phyloP scores from a whole-genome alignment of 2,888 invertebrate species.

The Acanthosepion lycidas region DNA sequence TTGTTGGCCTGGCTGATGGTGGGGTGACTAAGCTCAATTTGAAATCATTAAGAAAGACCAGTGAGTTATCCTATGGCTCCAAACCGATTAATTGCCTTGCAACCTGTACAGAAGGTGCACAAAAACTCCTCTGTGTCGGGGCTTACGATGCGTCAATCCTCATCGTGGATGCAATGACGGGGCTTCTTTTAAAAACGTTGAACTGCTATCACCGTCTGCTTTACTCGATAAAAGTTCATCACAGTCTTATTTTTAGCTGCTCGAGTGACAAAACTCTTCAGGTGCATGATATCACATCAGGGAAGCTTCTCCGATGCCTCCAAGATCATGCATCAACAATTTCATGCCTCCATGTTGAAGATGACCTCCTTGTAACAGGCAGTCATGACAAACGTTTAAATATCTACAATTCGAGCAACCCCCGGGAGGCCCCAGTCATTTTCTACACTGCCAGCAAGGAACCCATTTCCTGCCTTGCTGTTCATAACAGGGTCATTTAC shows the following conservation, averaged over 20 bases:
- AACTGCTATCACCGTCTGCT: not conserved
- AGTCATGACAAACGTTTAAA: conserved; percentile 38
- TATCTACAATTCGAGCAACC: not conserved
- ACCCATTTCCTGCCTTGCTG: not conserved
- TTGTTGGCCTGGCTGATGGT: conserved; percentile 15
- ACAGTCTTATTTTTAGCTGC: conserved; percentile 36
- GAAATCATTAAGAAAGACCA: not conserved
- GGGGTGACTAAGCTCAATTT: conserved; percentile 24
- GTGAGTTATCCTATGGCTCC: conserved; percentile 33
- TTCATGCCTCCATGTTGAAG: conserved; percentile 23
- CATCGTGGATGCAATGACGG: conserved; percentile 6
- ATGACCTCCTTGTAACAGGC: not conserved
- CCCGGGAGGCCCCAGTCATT: not conserved
- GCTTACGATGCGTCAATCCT: conserved; percentile 44
- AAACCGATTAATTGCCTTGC: conserved; percentile 38
- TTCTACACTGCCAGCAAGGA: not conserved
- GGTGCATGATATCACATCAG: not conserved
- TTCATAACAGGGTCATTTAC: not conserved
- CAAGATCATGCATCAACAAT: not conserved
- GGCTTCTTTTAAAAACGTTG: conserved; percentile 20
- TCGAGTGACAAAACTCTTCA: not conserved
- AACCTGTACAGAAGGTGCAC: not conserved
- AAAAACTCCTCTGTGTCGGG: conserved; percentile 16
- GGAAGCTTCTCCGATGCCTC: not conserved
- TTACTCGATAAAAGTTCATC: conserved; percentile 37